A percentile compares a stretch with the other conserved stretches of the same genome.
phyloP scores from a whole-genome alignment of 2,113 vertebrate species.

The Nothoprocta pentlandii region DNA sequence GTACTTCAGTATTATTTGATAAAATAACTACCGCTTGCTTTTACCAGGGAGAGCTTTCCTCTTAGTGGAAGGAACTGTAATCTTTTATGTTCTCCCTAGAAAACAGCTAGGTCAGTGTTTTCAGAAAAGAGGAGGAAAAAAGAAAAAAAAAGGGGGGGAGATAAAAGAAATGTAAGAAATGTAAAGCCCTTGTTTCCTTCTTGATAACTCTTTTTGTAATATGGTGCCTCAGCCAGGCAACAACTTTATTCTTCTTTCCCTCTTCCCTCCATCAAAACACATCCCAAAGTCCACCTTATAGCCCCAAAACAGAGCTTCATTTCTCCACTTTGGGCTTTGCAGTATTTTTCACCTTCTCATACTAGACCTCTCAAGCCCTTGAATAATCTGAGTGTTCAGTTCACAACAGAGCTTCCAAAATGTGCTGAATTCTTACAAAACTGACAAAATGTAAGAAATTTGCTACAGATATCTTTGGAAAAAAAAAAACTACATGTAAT shows the following conservation, averaged over 20 bases:
- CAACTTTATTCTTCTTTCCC: constrained; percentile 30
- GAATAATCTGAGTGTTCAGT: not conserved
- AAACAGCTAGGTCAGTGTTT: constrained; percentile 1
- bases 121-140: not conserved
- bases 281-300: not conserved
- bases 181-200: not conserved
- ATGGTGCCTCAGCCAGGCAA: not conserved
- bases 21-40: not conserved
- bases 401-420: not conserved
- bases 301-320: not conserved
- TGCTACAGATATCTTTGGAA: not conserved
- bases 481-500: not conserved
- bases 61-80: constrained; percentile 4
- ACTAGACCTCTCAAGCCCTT: not conserved
- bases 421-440: not conserved
- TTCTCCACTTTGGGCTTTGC: not conserved
- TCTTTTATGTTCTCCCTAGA: constrained; percentile 30
- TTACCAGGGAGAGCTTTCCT: constrained; percentile 29
- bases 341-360: not conserved
- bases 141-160: not conserved
- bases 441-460: not conserved
- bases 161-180: not conserved
- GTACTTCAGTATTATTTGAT: not conserved
- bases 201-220: not conserved
- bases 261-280: not conserved